Percentiles rank a stretch among this genome's conserved stretches.
Conservation (phyloP, 2,113 vertebrate genomes). For the Dolichotis patagonum region DNA sequence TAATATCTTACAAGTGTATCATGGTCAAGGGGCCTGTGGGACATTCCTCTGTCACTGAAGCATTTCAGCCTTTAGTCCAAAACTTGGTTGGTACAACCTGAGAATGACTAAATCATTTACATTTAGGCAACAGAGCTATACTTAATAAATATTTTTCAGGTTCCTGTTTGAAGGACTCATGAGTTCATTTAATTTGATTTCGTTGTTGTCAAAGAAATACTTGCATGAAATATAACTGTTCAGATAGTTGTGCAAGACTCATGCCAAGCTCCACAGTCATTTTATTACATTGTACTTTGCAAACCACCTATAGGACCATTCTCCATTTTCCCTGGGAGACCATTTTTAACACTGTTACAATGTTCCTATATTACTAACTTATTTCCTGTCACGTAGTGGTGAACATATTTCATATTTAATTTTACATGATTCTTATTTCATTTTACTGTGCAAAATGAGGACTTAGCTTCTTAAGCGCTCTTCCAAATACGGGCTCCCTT, state of each 20-base stretch:
- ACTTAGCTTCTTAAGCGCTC: neutral
- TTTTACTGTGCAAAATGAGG: neutral
- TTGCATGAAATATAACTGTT: neutral
- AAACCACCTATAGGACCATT: neutral
- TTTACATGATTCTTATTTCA: neutral
- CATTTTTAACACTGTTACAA: neutral
- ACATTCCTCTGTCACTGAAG: neutral
- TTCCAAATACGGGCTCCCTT: neutral
- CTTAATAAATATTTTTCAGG: neutral
- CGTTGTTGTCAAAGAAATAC: slow-evolving; percentile 33
- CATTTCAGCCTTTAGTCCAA: neutral
- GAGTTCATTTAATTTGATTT: neutral
- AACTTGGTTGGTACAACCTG: neutral
- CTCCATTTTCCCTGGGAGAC: neutral
- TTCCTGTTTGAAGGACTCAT: neutral
- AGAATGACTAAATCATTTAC: slow-evolving; percentile 8
- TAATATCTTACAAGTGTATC: neutral
- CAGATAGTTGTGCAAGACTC: neutral
- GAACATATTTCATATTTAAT: neutral
- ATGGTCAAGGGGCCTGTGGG: neutral
- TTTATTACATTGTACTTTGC: neutral
- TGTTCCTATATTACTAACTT: neutral
- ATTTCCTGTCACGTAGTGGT: neutral
- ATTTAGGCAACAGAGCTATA: neutral
- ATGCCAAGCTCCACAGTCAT: neutral